Evolutionary conservation across 2,797 vertebrate species (phyloP).

Genomic region (Perodicticus potto): DNA sequence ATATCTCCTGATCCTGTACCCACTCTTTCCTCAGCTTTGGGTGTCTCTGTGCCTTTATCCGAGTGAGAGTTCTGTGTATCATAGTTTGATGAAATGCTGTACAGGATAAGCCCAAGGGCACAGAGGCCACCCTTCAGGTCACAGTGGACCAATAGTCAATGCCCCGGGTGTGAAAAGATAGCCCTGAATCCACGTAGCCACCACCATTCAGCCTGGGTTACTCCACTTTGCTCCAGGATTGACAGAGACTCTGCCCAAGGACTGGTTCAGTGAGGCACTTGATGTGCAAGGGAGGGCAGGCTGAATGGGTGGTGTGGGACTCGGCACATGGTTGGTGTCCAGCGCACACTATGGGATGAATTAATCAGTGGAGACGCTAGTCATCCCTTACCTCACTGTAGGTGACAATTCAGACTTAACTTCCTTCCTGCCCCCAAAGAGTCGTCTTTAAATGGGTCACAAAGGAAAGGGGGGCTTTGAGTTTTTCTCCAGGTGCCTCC

Average conservation of each 20-base stretch:
- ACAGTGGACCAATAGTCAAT: not conserved
- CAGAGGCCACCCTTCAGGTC: not conserved
- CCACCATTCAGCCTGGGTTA: not conserved
- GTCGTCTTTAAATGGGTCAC: not conserved
- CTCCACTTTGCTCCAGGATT: not conserved
- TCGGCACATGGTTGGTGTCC: accelerated
- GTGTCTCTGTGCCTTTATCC: not conserved
- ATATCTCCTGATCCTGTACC: not conserved
- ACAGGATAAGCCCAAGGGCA: not conserved
- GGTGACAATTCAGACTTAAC: not conserved
- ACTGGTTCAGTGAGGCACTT: accelerated
- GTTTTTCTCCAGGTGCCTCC: not conserved
- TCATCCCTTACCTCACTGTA: not conserved
- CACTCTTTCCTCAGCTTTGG: not conserved
- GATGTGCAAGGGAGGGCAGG: not conserved
- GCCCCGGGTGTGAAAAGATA: not conserved
- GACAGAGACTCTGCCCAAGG: not conserved
- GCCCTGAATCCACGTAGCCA: not conserved
- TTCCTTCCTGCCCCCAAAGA: not conserved
- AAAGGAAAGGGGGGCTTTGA: not conserved
- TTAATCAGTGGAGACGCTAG: not conserved
- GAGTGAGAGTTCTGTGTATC: not conserved
- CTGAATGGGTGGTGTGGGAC: accelerated
- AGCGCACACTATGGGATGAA: not conserved
- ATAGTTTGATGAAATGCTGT: not conserved